These are phyloP conservation scores for Leptopilina clavipes DNA, from an alignment of 1,140 invertebrate species.

Conservation along the genomic window DNA sequence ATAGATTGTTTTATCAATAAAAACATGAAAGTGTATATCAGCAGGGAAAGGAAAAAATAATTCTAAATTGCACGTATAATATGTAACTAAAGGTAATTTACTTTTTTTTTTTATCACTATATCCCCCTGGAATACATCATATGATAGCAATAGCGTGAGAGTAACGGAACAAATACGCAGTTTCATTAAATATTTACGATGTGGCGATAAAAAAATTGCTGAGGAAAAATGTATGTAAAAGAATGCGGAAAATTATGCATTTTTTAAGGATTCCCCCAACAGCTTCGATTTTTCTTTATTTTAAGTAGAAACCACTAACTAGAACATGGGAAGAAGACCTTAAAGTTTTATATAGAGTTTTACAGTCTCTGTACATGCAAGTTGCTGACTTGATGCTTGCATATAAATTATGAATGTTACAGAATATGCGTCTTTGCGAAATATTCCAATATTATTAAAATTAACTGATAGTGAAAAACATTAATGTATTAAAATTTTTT, in stretches of 20 bases:
- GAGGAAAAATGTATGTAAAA: neutral
- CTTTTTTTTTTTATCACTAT: neutral
- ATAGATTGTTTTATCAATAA: too few species aligned
- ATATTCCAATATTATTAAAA: neutral
- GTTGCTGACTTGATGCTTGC: neutral
- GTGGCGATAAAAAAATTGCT: neutral
- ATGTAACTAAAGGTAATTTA: neutral
- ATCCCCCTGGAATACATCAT: neutral
- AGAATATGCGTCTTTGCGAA: neutral
- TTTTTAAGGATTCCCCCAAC: constrained; percentile 1
- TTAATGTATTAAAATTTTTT: too few species aligned
- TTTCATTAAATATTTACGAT: constrained; percentile 4
- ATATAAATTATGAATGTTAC: neutral
- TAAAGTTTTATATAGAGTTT: neutral
- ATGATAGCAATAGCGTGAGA: neutral
- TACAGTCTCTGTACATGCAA: neutral
- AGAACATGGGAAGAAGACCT: neutral
- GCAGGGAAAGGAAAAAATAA: neutral
- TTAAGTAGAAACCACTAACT: neutral
- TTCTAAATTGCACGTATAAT: neutral
- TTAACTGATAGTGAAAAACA: neutral
- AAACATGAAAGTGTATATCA: too few species aligned
- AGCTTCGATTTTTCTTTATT: neutral
- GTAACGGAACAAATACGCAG: neutral
- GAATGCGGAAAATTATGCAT: constrained; percentile 3